These are phyloP conservation scores for Liodrosophila aerea DNA, from an alignment of 2,888 invertebrate species.

Conservation along the genomic window DNA sequence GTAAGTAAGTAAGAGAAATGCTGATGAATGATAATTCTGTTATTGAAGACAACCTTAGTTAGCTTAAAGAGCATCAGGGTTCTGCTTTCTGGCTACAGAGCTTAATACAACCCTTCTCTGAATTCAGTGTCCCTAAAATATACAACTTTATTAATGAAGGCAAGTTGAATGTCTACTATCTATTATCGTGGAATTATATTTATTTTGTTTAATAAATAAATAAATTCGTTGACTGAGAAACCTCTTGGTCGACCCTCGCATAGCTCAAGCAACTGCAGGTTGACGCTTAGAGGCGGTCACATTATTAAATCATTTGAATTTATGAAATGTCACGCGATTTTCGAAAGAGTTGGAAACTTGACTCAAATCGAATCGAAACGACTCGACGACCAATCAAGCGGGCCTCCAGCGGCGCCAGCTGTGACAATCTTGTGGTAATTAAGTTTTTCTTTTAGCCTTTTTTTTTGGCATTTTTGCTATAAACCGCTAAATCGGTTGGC, in stretches of 20 bases:
- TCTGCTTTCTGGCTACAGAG: too few species aligned
- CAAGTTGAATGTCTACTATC: too few species aligned
- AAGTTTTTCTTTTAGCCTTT: slow-evolving; percentile 50
- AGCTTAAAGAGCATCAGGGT: too few species aligned
- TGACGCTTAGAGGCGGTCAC: slow-evolving; percentile 29
- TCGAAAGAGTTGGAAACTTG: slow-evolving; percentile 51
- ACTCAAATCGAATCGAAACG: background rate
- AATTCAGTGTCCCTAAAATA: too few species aligned
- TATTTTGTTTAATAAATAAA: too few species aligned
- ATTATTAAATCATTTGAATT: slow-evolving; percentile 64
- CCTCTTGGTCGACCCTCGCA: slow-evolving; percentile 3
- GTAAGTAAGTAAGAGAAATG: background rate
- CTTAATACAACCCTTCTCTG: too few species aligned
- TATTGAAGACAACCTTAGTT: too few species aligned
- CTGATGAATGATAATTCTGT: too few species aligned
- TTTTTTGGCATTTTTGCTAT: slow-evolving; percentile 22
- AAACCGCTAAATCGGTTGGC: slow-evolving; percentile 31
- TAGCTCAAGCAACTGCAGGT: slow-evolving; percentile 4
- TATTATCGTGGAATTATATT: too few species aligned
- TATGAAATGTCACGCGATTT: slow-evolving; percentile 71
- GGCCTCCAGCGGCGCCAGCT: slow-evolving; percentile 65
- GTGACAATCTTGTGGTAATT: slow-evolving; percentile 69
- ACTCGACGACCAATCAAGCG: slow-evolving; percentile 44
- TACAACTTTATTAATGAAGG: too few species aligned
- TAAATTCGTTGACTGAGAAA: background rate